Evolutionary conservation across 2,888 invertebrate species (phyloP), one percentile per base, ranked within the genome.

Genomic region (Brenthis hecate): DNA sequence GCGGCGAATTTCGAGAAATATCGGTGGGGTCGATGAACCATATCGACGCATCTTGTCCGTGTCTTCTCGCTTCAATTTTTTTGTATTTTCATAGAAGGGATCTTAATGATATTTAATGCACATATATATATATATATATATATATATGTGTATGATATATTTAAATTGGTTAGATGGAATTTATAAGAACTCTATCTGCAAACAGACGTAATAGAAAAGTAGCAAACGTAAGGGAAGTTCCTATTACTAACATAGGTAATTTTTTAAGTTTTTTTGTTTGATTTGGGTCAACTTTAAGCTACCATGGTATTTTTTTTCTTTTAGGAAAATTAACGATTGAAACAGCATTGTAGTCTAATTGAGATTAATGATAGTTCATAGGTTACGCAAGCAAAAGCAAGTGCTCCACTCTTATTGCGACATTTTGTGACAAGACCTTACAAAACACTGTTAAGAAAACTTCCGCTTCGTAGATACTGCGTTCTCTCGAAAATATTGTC

Each of bases 1-100:
- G 83, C 86, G 81, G 85, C 84, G 87, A 87, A 91, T 92, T 92
- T 91, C 90, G 87, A 91, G 91, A 91, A 91, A 90, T 92, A 91
- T 91, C 91, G 88, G 85, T 86, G 89, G 84, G 91, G 91, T 92
- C 91, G 83, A 84, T 85, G 92, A 87, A 86, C 91, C 83, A 77
- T 83, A 87, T 86, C 87, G 88, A 90, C 91, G 89, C 88, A 89
- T 89, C 91, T 86, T 84, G 87, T 85, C 88, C 88, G 85, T 85
- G 85, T 84, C 86, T 87, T 85, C 77, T 84, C 84, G 84, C 78
- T 74, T 81, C 77, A 78, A 82, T 86, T 88, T 89, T 86, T 86
- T 85, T 83, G 75, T 78, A 79, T 85, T 85, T 86, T 85, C 77
- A 82, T 86, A 81, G 47, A 54, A 86, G 82, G 80, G 82, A 79